Evolutionary conservation across 2,113 vertebrate species (phyloP).

Genomic region (Bostrychus sinensis): DNA sequence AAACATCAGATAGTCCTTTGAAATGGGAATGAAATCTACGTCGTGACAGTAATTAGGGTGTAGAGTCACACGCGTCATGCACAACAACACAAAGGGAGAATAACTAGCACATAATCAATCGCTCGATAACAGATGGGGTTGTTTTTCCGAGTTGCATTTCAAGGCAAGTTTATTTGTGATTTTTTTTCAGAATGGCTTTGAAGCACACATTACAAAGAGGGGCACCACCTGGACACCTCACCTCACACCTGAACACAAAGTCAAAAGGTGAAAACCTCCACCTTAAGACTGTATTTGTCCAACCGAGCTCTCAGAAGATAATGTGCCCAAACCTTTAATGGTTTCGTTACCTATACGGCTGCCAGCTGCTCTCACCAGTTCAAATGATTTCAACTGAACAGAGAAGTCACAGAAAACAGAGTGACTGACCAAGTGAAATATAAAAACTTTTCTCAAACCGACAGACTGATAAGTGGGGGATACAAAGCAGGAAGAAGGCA

Average conservation of each 20-base stretch:
- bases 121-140: slow-evolving; percentile 17
- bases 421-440: neutral
- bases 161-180: slow-evolving; percentile 3
- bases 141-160: slow-evolving; percentile 44
- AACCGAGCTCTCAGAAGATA: neutral
- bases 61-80: slow-evolving; percentile 57
- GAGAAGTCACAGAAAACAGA: neutral
- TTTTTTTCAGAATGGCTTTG: neutral
- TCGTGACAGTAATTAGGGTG: slow-evolving; percentile 36
- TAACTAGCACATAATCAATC: slow-evolving; percentile 18
- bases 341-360: neutral
- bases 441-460: neutral
- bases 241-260: slow-evolving; percentile 2
- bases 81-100: slow-evolving; percentile 44
- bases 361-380: slow-evolving; percentile 16
- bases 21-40: slow-evolving; percentile 35
- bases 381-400: slow-evolving; percentile 5
- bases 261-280: neutral
- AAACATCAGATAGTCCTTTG: slow-evolving; percentile 29
- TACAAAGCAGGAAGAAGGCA: neutral
- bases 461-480: slow-evolving; percentile 12
- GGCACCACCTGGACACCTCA: neutral
- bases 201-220: neutral
- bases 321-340: neutral
- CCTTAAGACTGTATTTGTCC: neutral